Evolutionary conservation across 2,797 vertebrate genomes (phyloP).

Genomic region (Eulemur albifrons): DNA sequence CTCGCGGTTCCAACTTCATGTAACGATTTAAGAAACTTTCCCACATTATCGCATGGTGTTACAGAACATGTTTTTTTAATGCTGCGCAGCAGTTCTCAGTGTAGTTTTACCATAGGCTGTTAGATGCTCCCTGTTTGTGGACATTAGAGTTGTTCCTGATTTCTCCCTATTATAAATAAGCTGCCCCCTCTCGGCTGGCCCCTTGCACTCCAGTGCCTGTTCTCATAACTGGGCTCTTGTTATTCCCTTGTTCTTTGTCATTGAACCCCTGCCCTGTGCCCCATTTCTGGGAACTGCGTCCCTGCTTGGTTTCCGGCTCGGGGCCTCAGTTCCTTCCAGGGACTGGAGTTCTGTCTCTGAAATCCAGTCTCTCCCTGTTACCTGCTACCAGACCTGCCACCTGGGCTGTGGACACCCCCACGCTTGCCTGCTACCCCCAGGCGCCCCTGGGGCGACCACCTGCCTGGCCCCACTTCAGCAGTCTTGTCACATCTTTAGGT

Average conservation of each 20-base stretch:
- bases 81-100: neutral
- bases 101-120: neutral
- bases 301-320: slow-evolving; percentile 44
- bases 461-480: neutral
- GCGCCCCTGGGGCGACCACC: neutral
- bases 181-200: neutral
- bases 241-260: slow-evolving; percentile 33
- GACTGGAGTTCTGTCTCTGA: slow-evolving; percentile 24
- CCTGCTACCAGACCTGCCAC: neutral
- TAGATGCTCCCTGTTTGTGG: neutral
- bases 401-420: neutral
- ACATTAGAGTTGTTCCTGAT: neutral
- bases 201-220: neutral
- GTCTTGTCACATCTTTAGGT: neutral
- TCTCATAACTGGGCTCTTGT: slow-evolving; percentile 13
- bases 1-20: neutral
- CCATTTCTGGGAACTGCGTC: slow-evolving; percentile 61
- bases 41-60: neutral
- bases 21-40: neutral
- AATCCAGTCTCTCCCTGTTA: neutral
- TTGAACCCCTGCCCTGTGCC: neutral
- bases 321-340: slow-evolving; percentile 48
- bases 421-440: neutral
- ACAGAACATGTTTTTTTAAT: neutral
- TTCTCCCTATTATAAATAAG: neutral